Base-by-base conservation (phyloP, 1,140 invertebrate species). In the Drosophila hydei region DNA sequence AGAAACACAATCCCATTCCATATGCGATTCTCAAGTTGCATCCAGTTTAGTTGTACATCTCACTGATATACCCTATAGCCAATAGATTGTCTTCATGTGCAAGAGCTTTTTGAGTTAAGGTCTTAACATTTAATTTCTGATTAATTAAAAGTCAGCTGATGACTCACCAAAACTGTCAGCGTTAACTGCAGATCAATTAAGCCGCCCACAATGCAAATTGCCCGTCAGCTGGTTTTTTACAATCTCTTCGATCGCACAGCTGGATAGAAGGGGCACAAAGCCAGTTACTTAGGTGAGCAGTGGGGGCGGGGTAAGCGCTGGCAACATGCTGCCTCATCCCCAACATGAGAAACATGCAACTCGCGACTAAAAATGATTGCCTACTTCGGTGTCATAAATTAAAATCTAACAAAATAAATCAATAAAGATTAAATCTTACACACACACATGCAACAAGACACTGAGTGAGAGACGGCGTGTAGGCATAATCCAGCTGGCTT, bases 381-480 rank as follows among this genome's bases (percentile, higher is more conserved):
- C 83, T 88, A 88, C 79, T 79, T 81, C 72, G 63, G 68, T 67
- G 83, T 88, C 83, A 88, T 88, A 88, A 88, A 88, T 88, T 88
- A 88, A 88, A 88, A 88, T 88, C 83, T 83, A 88, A 88, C 83
- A 78, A 88, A 88, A 88, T 88, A 88, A 88, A 88, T 88, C 83
- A 88, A 88, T 88, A 88, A 88, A 88, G 83, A 88, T 88, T 88
- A 88, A 88, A 88, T 88, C 83, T 87, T 78, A 79, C 77, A 77
- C 64, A 51, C 36, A 71, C 47, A 63, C 52, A 72, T 25, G 58
- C n/a, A 58, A 1, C 40, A 11, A 25, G n/a, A 55, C 12, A 48
- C 16, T 50, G 23, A 40, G 19, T 51, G 12, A 40, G 47, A 27
- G 45, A 47, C 50, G 56, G 60, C 33, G 55, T 60, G 56, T 60